phyloP scores from a whole-genome alignment of 2,888 invertebrate species.

The Eupsilia transversa region DNA sequence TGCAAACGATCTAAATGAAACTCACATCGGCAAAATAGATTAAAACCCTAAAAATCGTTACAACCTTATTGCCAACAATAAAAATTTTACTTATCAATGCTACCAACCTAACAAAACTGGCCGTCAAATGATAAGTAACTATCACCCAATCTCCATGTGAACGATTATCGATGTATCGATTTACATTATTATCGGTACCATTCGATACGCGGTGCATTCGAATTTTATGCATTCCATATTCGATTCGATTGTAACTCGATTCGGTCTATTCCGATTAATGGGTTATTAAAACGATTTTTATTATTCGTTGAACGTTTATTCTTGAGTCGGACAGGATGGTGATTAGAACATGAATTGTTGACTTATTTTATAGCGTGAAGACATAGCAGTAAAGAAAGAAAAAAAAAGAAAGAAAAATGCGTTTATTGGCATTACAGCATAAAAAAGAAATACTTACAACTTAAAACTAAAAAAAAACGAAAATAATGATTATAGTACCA shows the following conservation, averaged over 20 bases:
- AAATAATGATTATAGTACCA: no score
- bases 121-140: constrained; percentile 48
- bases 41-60: constrained; percentile 20
- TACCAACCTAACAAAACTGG: constrained; percentile 60
- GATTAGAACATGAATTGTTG: constrained; percentile 35
- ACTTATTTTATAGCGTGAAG: constrained; percentile 17
- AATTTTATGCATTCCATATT: constrained; percentile 69
- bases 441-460: no score
- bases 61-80: constrained; percentile 48
- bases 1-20: constrained; percentile 42
- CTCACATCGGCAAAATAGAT: constrained; percentile 19
- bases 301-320: constrained; percentile 59
- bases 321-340: constrained; percentile 32
- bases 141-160: constrained; percentile 55
- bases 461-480: no score
- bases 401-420: no score
- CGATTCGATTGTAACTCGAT: constrained; percentile 67
- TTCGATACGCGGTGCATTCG: constrained; percentile 67
- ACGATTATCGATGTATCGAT: constrained; percentile 62
- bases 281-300: constrained; percentile 66
- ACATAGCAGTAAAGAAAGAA: no score
- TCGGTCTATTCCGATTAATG: constrained; percentile 65
- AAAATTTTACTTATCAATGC: constrained; percentile 46
- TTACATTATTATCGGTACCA: constrained; percentile 63
- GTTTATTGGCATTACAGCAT: no score